These are phyloP conservation scores for Alloscopus bannaensis DNA, from an alignment of 2,888 invertebrate species.

Conservation along the genomic window DNA sequence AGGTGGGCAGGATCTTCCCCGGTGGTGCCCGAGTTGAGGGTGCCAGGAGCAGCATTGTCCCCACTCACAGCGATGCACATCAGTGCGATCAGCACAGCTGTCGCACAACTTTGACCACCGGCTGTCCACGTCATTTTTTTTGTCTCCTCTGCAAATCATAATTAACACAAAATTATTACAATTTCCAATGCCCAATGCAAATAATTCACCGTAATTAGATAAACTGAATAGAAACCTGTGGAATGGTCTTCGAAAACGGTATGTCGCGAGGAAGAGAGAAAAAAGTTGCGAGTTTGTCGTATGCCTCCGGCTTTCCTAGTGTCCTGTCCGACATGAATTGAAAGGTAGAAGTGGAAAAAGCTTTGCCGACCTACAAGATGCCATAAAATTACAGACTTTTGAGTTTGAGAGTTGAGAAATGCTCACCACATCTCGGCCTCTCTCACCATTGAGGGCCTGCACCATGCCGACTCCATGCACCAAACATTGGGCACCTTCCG, in stretches of 20 bases:
- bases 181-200: not conserved
- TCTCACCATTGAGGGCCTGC: no score
- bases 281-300: no score
- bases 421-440: no score
- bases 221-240: not conserved
- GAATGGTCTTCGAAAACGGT: no score
- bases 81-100: constrained; percentile 60
- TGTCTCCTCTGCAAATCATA: not conserved
- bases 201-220: constrained; percentile 3
- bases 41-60: constrained; percentile 44
- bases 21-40: constrained; percentile 68
- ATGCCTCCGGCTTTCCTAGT: no score
- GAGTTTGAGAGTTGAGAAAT: no score
- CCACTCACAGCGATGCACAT: constrained; percentile 47
- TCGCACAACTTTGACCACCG: constrained; percentile 46
- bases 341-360: no score
- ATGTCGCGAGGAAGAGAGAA: no score
- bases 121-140: constrained; percentile 56
- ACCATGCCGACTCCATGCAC: constrained; percentile 2
- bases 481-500: not conserved
- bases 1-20: constrained; percentile 81
- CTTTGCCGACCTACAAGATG: no score
- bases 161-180: no score
- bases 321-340: no score
- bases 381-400: no score